Evolutionary conservation across 1,140 invertebrate species (phyloP).

Genomic region (Drosophila kohkoa): DNA sequence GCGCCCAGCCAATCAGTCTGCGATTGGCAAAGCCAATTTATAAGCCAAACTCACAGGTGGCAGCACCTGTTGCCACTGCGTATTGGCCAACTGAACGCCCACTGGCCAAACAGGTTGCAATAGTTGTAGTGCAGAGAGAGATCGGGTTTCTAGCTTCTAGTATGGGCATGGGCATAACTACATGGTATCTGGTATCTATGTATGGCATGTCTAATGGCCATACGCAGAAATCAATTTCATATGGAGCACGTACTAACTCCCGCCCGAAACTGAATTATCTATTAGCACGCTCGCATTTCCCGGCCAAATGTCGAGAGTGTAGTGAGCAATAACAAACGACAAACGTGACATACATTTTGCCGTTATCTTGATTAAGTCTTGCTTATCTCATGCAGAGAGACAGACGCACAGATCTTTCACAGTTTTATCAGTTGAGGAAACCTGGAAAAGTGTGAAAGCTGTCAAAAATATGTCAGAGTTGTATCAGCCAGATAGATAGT

Average conservation of each 20-base stretch:
- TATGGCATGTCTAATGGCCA: slow-evolving; percentile 59
- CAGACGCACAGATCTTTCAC: slow-evolving; percentile 9
- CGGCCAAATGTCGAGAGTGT: slow-evolving; percentile 35
- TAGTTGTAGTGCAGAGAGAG: neutral
- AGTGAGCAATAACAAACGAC: slow-evolving; percentile 46
- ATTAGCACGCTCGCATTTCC: slow-evolving; percentile 54
- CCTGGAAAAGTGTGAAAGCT: slow-evolving; percentile 14
- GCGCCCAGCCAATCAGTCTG: slow-evolving; percentile 36
- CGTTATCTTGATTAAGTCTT: slow-evolving; percentile 62
- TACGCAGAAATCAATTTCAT: slow-evolving; percentile 68
- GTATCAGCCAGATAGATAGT: slow-evolving; percentile 22
- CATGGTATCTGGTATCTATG: neutral
- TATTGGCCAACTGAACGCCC: slow-evolving; percentile 48
- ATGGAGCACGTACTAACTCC: slow-evolving; percentile 61
- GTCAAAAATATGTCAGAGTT: slow-evolving; percentile 14
- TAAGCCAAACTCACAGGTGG: slow-evolving; percentile 44
- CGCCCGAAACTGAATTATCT: slow-evolving; percentile 41
- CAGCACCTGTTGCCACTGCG: slow-evolving; percentile 32
- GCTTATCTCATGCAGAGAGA: slow-evolving; percentile 49
- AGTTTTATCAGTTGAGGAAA: slow-evolving; percentile 47
- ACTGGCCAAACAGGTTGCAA: slow-evolving; percentile 47
- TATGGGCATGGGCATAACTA: neutral
- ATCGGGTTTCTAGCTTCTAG: slow-evolving; percentile 39
- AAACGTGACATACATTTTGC: slow-evolving; percentile 77
- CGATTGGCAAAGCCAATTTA: slow-evolving; percentile 15